Base-by-base conservation (phyloP, 2,888 invertebrate genomes). In the Spialia ferax region DNA sequence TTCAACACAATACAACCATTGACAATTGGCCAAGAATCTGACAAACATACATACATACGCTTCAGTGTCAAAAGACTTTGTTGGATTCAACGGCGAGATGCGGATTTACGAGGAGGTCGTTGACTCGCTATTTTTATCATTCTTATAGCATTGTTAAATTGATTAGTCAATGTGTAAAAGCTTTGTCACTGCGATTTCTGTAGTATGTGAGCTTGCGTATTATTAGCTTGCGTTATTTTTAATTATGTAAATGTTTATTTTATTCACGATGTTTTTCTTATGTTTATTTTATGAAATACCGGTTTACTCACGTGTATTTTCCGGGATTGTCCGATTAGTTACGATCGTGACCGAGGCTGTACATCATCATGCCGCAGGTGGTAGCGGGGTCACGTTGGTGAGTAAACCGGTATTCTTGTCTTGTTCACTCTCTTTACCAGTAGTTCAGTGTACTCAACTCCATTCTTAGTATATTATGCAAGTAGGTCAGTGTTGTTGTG, bases 21-120 rank as follows among this genome's bases (percentile, higher is more conserved):
- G 87, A 86, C 78, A 76, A 75, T 73, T 71, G 69, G 85, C 86
- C 86, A 88, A 86, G 81, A 84, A 81, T 80, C 76, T 75, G 69
- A 74, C 74, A 77, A 78, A 79, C 79, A 79, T 70, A 57, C 20
- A 55, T 69, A 52, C 70, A 62, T 54, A 69, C 68, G 66, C 75
- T 38, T 52, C 71, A 77, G 77, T 77, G 74, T 75, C 72, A 66
- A 54, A 59, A 45, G 69, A 63, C 63, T 69, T 45, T 69, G 54
- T 69, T 60, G 69, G 69, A 64, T 71, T 73, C 73, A 52, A 66
- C 42, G 42, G 6, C 42, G 2, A 15, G 42, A 62, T 67, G 59
- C 69, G 57, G 70, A 48, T 68, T 29, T 65, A 35, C 13, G 22
- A 1, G 10, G 50, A 69, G 73, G 70, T 72, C 72, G 66, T 68